Evolutionary conservation across 92 coral and sea anemone species (phyloP).

Genomic region (Epizoanthus ramosus): DNA sequence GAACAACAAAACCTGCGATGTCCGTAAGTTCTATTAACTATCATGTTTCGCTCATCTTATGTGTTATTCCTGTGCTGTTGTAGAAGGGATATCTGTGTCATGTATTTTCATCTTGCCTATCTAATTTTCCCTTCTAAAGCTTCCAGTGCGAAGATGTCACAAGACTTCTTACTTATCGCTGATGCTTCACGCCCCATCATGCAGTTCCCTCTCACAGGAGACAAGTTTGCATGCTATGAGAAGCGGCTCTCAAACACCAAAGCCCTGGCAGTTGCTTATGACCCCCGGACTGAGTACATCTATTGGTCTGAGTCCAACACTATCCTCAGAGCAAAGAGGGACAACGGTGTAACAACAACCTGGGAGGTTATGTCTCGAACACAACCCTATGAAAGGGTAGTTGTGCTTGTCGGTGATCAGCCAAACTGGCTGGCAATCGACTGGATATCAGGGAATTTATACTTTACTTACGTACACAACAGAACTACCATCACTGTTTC

Average conservation of each 20-base stretch:
- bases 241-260: slow-evolving; percentile 39
- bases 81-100: too few relatives aligned
- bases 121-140: neutral
- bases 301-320: slow-evolving; percentile 59
- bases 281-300: slow-evolving; percentile 47
- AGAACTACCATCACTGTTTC: slow-evolving; percentile 17
- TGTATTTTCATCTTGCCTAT: neutral
- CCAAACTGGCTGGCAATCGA: slow-evolving; percentile 28
- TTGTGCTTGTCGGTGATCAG: neutral
- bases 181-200: slow-evolving; percentile 2
- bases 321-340: neutral
- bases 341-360: neutral
- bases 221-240: slow-evolving; percentile 2
- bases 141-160: neutral
- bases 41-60: neutral
- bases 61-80: neutral
- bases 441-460: slow-evolving; percentile 26
- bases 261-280: slow-evolving; percentile 51
- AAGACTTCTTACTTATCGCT: slow-evolving; percentile 6
- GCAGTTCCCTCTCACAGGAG: neutral
- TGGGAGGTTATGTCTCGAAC: neutral
- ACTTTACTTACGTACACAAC: slow-evolving; percentile 1
- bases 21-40: neutral
- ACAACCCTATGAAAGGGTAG: neutral
- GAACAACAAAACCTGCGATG: slow-evolving; percentile 18